Conservation (phyloP, 2,888 invertebrate species). For the Diarsia dahlii region DNA sequence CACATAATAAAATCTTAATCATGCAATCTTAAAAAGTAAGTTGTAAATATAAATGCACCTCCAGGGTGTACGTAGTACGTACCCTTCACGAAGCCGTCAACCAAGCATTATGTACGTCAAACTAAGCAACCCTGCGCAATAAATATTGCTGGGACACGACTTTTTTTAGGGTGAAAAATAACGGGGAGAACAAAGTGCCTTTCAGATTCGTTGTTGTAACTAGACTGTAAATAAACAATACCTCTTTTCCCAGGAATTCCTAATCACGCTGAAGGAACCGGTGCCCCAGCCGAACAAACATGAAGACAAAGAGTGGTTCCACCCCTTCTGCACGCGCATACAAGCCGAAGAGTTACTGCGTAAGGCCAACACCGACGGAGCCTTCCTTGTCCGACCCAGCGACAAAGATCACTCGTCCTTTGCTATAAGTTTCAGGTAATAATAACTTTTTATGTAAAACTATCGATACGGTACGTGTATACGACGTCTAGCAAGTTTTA, state of each 20-base stretch:
- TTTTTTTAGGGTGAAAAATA: too few species aligned
- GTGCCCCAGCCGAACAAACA: constrained; percentile 99
- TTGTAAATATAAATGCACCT: too few species aligned
- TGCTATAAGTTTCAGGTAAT: constrained; percentile 97
- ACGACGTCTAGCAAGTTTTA: background rate
- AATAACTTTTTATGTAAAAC: background rate
- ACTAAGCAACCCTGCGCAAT: too few species aligned
- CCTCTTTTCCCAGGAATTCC: constrained; percentile 92
- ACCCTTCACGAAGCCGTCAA: too few species aligned
- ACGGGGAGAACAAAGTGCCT: too few species aligned
- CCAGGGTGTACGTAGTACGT: too few species aligned
- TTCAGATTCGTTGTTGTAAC: too few species aligned
- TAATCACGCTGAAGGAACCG: constrained; percentile 96
- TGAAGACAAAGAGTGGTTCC: constrained; percentile 98
- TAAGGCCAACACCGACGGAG: constrained; percentile 96
- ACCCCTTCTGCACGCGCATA: constrained; percentile 94
- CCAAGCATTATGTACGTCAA: too few species aligned
- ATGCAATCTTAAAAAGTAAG: too few species aligned
- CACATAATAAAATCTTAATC: too few species aligned
- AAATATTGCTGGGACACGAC: too few species aligned
- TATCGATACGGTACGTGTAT: background rate
- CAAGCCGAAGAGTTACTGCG: constrained; percentile 97
- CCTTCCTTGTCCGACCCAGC: constrained; percentile 98
- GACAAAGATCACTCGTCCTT: constrained; percentile 96
- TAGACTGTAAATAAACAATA: too few species aligned